Base-by-base conservation (phyloP, 1,140 invertebrate genomes). In the Aphidius ervi region DNA sequence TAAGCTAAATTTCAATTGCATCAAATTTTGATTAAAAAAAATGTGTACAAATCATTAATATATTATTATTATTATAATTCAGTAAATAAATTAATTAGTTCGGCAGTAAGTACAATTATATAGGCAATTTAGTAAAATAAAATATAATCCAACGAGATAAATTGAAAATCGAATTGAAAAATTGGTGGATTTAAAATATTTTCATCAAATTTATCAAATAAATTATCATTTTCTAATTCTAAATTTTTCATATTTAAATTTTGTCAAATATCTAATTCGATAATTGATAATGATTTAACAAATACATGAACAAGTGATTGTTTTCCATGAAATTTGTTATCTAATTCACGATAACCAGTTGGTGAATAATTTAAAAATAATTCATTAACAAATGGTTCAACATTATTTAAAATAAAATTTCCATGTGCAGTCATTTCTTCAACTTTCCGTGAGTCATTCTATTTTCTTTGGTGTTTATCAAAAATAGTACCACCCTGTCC, bases 371-470 rank as follows among this genome's bases (percentile, higher is more conserved):
- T 66, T 41, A 65, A 63, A 65, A 80, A 83, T 16, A 67, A 59
- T 5, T 63, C 64, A 47, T 65, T 59, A 46, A 70, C 50, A 72
- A 86, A 87, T 5, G 74, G 71, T 62, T 78, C 63, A 40, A 84
- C 69, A 46, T 68, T 62, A 4, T 52, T 73, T 31, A 87, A 67
- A 62, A 85, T 61, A 52, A 86, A 76, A 64, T 81, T 72, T 58
- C 80, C 76, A 67, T 79, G 65, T 5, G 77, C 80, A 61, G 84
- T 84, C 83, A 85, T 84, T 70, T 84, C 82, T 64, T 81, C 79
- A 41, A 85, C 70, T 74, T 86, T 81, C 86, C 86, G 87, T n/a
- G 83, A 82, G 76, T 87, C 83, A 64, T 82, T 78, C 81, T 82
- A 86, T 10, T 72, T 73, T 68, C 85, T 80, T 48, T 65, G 65